phyloP scores from a whole-genome alignment of 2,113 vertebrate species.

The Anoura caudifer region DNA sequence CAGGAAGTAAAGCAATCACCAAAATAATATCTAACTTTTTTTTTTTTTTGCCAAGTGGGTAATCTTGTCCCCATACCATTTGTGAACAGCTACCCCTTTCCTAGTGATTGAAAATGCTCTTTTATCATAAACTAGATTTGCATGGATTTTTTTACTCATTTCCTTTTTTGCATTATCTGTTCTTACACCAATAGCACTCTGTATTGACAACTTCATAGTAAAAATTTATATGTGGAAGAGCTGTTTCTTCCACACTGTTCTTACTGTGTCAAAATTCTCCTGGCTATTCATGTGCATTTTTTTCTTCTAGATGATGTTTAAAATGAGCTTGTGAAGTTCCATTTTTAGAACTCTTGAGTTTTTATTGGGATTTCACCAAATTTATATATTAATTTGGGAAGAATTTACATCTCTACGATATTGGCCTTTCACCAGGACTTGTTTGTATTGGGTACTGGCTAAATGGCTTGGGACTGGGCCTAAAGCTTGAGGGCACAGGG shows the following conservation, averaged over 20 bases:
- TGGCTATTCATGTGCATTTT: constrained; percentile 10
- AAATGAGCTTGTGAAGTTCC: constrained; percentile 52
- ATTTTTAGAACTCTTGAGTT: constrained; percentile 59
- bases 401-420: constrained; percentile 18
- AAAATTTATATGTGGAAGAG: background rate
- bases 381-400: constrained; percentile 54
- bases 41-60: background rate
- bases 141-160: background rate
- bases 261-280: constrained; percentile 24
- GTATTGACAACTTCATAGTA: background rate
- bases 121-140: background rate
- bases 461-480: background rate
- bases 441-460: background rate
- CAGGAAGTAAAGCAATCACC: background rate
- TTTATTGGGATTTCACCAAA: constrained; percentile 54
- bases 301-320: constrained; percentile 41
- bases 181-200: background rate
- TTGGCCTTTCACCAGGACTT: constrained; percentile 30
- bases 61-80: background rate
- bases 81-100: background rate
- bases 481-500: background rate
- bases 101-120: background rate
- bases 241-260: background rate
- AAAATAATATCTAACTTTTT: background rate
- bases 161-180: background rate